Evolutionary conservation across 2,797 vertebrate genomes (phyloP).

Genomic region (Sebastes steindachneri): DNA sequence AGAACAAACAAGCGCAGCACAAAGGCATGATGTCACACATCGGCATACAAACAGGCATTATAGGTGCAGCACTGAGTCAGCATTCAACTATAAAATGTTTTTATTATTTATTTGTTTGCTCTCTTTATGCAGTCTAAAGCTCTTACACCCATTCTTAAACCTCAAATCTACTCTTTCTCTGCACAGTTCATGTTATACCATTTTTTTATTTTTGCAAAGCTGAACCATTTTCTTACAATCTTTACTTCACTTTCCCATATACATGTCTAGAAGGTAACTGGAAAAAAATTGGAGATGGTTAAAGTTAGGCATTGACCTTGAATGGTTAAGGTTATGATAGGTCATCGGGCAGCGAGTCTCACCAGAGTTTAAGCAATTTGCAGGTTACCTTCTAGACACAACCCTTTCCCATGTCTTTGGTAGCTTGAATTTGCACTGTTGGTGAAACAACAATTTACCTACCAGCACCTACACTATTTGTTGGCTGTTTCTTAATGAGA

Average conservation of each 20-base stretch:
- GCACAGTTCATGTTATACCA: not conserved
- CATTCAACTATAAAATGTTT: not conserved
- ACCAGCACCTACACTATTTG: not conserved
- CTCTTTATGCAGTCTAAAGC: conserved; percentile 30
- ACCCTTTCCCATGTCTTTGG: not conserved
- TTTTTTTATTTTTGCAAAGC: not conserved
- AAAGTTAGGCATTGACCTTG: not conserved
- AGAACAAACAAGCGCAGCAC: not conserved
- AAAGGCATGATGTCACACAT: not conserved
- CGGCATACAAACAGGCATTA: not conserved
- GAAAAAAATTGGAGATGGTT: no score
- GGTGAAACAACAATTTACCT: not conserved
- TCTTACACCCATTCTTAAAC: conserved; percentile 6
- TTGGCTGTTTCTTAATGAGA: no score
- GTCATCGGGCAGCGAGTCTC: not conserved
- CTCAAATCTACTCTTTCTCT: conserved; percentile 3
- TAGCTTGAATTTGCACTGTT: not conserved
- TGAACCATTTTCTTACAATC: not conserved
- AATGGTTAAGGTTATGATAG: not conserved
- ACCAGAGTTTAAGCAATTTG: not conserved
- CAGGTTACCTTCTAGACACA: not conserved
- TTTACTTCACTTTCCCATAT: not conserved
- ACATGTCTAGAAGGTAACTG: not conserved
- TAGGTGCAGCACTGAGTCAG: not conserved
- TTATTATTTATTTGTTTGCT: not conserved